These are phyloP conservation scores for Arctopsyche grandis DNA, from an alignment of 1,140 invertebrate genomes.

Conservation along the genomic window DNA sequence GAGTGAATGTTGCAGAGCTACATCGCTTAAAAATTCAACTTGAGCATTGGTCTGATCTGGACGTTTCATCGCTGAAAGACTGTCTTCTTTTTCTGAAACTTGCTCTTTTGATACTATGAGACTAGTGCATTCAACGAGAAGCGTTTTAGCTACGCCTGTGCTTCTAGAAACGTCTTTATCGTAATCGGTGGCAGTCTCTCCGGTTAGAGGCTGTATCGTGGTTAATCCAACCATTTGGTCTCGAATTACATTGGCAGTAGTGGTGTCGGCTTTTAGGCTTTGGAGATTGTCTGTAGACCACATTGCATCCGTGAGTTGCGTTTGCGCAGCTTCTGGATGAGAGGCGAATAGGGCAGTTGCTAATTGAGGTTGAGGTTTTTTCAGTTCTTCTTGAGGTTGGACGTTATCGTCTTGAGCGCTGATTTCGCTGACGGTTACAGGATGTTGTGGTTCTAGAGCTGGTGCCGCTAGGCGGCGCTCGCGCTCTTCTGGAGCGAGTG, in stretches of 20 bases:
- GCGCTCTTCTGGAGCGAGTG: not conserved
- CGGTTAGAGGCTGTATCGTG: constrained; percentile 57
- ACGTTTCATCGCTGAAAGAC: constrained; percentile 55
- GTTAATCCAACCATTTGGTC: constrained; percentile 45
- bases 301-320: not conserved
- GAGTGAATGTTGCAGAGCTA: constrained; percentile 61
- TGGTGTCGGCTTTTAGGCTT: constrained; percentile 6
- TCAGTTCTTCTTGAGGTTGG: not conserved
- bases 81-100: constrained; percentile 59
- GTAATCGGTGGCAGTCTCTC: constrained; percentile 55
- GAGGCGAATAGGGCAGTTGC: not conserved
- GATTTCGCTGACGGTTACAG: constrained; percentile 23
- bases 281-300: not conserved
- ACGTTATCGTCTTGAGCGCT: constrained; percentile 4
- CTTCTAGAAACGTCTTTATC: constrained; percentile 14
- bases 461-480: not conserved
- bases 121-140: constrained; percentile 57
- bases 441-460: constrained; percentile 45
- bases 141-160: constrained; percentile 54
- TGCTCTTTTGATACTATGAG: constrained; percentile 57
- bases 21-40: constrained; percentile 56
- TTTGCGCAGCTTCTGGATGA: constrained; percentile 9
- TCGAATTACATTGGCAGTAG: constrained; percentile 43
- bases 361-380: not conserved
- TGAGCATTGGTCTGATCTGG: constrained; percentile 57